Conservation (phyloP, 1,140 invertebrate genomes). For the Bursaphelenchus mucronatus region DNA sequence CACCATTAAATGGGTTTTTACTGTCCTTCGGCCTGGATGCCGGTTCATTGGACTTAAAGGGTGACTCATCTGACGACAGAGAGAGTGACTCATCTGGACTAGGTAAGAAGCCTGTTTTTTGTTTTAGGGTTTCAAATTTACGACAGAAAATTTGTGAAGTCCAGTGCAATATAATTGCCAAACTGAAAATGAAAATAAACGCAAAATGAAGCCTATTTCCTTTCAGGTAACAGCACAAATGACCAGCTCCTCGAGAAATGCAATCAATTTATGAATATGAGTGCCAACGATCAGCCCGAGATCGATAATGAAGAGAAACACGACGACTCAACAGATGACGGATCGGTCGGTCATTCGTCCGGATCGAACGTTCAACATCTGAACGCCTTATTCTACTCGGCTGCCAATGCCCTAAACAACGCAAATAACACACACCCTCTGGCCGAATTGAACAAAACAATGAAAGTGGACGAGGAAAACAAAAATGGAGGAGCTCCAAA, state of each 20-base stretch:
- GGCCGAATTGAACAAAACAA: background rate
- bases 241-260: constrained; percentile 37
- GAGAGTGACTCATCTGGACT: constrained; percentile 32
- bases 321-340: constrained; percentile 19
- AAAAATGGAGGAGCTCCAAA: constrained; percentile 12
- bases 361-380: background rate
- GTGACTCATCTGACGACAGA: constrained; percentile 21
- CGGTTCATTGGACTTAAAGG: constrained; percentile 42
- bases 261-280: constrained; percentile 23
- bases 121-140: background rate
- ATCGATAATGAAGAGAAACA: constrained; percentile 14
- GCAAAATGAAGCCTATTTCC: constrained; percentile 5
- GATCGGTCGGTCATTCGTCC: constrained; percentile 13
- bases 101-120: constrained; percentile 12
- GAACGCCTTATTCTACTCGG: too few species aligned
- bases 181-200: background rate
- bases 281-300: background rate
- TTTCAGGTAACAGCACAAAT: constrained; percentile 26
- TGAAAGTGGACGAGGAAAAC: background rate
- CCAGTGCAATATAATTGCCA: background rate
- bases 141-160: background rate
- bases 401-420: background rate
- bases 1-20: constrained; percentile 32
- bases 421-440: constrained; percentile 6
- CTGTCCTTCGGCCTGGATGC: constrained; percentile 53